Conservation (phyloP, 2,797 vertebrate species). For the Bovichtus diacanthus region DNA sequence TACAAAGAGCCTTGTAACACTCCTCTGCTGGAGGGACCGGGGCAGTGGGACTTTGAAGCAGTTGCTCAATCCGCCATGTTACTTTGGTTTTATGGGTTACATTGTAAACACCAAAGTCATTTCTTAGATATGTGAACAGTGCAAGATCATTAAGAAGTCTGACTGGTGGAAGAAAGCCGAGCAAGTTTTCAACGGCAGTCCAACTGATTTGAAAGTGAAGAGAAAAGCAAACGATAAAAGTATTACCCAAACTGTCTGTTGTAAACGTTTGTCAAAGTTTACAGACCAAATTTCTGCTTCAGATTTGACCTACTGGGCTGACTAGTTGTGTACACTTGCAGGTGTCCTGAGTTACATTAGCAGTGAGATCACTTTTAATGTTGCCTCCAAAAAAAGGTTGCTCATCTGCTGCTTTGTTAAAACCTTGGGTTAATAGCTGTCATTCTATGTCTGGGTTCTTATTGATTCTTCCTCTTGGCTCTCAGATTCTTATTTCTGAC, state of each 20-base stretch:
- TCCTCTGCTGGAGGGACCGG: neutral
- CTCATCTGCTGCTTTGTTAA: neutral
- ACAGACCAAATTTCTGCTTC: neutral
- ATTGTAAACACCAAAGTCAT: neutral
- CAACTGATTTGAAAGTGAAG: neutral
- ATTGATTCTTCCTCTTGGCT: neutral
- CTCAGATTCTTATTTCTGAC: neutral
- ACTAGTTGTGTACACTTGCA: neutral
- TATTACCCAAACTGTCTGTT: neutral
- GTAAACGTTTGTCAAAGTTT: neutral
- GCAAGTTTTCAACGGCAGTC: neutral
- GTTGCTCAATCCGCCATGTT: neutral
- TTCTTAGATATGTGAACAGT: neutral
- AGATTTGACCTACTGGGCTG: neutral
- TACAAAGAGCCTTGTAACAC: neutral
- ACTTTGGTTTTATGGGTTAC: neutral
- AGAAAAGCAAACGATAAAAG: neutral
- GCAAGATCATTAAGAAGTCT: neutral
- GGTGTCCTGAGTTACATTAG: neutral
- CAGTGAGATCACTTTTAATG: neutral
- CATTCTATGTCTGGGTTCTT: neutral
- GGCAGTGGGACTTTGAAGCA: too few relatives aligned
- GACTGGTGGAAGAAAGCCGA: neutral
- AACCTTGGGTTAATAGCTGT: neutral
- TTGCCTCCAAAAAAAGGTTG: neutral